Percentiles rank a stretch among this genome's conserved stretches.
phyloP scores from a whole-genome alignment of 2,888 invertebrate genomes.

The Lampropteryx suffumata region DNA sequence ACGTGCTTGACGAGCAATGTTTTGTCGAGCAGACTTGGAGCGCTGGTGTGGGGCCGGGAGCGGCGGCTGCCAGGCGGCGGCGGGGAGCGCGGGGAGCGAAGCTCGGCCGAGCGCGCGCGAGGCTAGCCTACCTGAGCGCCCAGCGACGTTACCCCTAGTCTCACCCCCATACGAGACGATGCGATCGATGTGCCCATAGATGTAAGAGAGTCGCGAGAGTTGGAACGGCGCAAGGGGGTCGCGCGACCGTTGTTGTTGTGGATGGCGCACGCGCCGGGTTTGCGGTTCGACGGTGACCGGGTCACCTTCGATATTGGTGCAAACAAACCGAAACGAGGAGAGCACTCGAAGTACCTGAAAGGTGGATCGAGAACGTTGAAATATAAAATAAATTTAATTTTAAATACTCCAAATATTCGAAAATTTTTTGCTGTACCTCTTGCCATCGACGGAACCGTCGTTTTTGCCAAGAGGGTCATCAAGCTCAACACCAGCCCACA shows the following conservation, averaged over 20 bases:
- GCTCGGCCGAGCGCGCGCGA: conserved; percentile 78
- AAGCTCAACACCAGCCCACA: conserved; percentile 98
- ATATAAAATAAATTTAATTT: not conserved
- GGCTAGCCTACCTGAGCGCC: conserved; percentile 86
- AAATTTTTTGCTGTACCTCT: conserved; percentile 84
- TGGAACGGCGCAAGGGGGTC: conserved; percentile 85
- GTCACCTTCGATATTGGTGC: conserved; percentile 96
- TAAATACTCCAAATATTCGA: not conserved
- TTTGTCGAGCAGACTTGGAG: conserved; percentile 70
- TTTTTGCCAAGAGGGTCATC: conserved; percentile 97
- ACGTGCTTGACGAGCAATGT: conserved; percentile 72
- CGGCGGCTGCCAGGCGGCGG: conserved; percentile 47
- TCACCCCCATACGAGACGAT: conserved; percentile 85
- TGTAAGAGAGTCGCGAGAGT: conserved; percentile 93
- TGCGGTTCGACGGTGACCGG: conserved; percentile 89
- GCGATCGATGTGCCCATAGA: conserved; percentile 85
- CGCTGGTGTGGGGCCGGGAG: conserved; percentile 58
- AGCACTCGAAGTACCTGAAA: conserved; percentile 96
- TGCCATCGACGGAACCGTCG: conserved; percentile 96
- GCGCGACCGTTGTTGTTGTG: conserved; percentile 85
- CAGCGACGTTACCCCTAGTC: conserved; percentile 89
- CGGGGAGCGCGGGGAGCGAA: conserved; percentile 54
- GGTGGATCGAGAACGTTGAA: conserved; percentile 23
- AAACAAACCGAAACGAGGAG: conserved; percentile 95
- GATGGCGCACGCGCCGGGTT: conserved; percentile 84